Conservation (phyloP, 2,113 vertebrate species). For the Ceyx margarethae region DNA sequence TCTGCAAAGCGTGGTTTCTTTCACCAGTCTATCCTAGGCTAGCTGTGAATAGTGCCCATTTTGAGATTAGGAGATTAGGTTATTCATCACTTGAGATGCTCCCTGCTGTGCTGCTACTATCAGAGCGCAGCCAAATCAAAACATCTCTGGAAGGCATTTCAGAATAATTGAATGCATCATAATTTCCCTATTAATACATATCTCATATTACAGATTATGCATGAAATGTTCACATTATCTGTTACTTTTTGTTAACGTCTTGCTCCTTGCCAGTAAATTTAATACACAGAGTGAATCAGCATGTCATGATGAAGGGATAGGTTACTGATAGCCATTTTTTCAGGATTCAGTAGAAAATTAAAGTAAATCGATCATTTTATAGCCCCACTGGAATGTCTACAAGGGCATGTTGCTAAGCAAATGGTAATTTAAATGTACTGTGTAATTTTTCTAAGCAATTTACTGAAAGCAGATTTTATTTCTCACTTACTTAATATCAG, state of each 20-base stretch:
- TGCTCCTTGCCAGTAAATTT: slow-evolving; percentile 87
- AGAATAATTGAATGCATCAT: slow-evolving; percentile 96
- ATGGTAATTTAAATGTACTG: slow-evolving; percentile 88
- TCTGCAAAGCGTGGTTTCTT: slow-evolving; percentile 74
- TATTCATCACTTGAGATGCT: slow-evolving; percentile 93
- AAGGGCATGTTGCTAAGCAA: slow-evolving; percentile 88
- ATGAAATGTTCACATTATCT: slow-evolving; percentile 93
- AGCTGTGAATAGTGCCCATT: slow-evolving; percentile 86
- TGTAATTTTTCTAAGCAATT: slow-evolving; percentile 87
- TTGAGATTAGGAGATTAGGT: slow-evolving; percentile 99
- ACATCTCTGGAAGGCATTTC: slow-evolving; percentile 97
- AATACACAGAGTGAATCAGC: slow-evolving; percentile 86
- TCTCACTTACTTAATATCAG: slow-evolving; percentile 81
- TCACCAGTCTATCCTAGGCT: slow-evolving; percentile 80
- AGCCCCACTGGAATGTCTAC: slow-evolving; percentile 80
- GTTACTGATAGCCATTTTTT: slow-evolving; percentile 81
- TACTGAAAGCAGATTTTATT: slow-evolving; percentile 83
- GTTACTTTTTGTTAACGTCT: slow-evolving; percentile 89
- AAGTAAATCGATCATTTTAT: slow-evolving; percentile 89
- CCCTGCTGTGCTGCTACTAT: slow-evolving; percentile 86
- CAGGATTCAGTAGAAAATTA: slow-evolving; percentile 87
- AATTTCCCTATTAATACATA: slow-evolving; percentile 98
- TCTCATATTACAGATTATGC: slow-evolving; percentile 93
- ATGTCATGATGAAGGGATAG: slow-evolving; percentile 82
- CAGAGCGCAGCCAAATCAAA: slow-evolving; percentile 89